Base-by-base conservation (phyloP, 2,888 invertebrate species). In the Plutella xylostella region DNA sequence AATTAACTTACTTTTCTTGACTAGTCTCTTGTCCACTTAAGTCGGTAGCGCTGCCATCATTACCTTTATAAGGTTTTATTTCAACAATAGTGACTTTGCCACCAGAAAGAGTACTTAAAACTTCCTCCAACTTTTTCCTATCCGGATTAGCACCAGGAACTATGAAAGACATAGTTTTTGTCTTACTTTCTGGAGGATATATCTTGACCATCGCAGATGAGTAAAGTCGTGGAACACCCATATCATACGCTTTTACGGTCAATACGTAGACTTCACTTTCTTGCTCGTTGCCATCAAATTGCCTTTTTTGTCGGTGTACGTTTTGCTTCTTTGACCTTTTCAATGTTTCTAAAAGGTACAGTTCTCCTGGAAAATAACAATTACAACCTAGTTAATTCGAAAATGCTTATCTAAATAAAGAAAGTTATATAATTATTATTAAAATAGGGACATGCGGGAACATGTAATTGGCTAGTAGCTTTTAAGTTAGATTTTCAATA, bases 231-330 rank as follows among this genome's bases (percentile, higher is more conserved):
- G 96, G 96, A 1, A 92, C 87, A 0, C 96, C 95, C 50, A 93
- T 85, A 73, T 96, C 96, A 63, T 92, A 93, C 2, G 94, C 95
- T 61, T 93, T 85, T 12, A 92, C 88, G 44, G 87, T 90, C 5
- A 94, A 69, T n/a, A 88, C 84, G 53, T 88, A 89, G 14, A 89
- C 78, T 58, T 86, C 82, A 52, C 75, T 82, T 51, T 84, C 85
- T 50, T 72, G 63, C 43, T 80, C 66, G 21, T 56, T 42, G n/a
- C n/a, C n/a, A 38, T 80, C 72, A 44, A 72, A 73, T 49, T 86
- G 85, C 11, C 87, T 77, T 68, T 79, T 87, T 56, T 64, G 68
- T 58, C 87, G 67, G 47, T 69, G 61, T 50, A 68, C 62, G 34
- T 74, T 77, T 61, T 74, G 75, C 55, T 71, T 72, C 51, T 72